Evolutionary conservation across 2,797 vertebrate species (phyloP).

Genomic region (Columba guinea): DNA sequence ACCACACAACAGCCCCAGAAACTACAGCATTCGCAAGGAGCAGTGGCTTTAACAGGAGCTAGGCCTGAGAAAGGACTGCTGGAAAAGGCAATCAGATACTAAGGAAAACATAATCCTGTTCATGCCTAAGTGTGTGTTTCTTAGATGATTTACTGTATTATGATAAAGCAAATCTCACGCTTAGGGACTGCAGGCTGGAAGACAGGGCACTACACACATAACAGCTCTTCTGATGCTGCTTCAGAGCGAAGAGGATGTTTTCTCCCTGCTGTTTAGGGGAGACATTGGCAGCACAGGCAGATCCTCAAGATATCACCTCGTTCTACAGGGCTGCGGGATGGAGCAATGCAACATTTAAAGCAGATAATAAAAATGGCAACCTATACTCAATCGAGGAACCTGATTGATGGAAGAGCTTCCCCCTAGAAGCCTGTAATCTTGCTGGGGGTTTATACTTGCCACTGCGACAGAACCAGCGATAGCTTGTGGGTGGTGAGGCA

Average conservation of each 20-base stretch:
- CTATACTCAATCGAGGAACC: background rate
- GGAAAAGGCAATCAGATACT: background rate
- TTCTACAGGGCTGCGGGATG: background rate
- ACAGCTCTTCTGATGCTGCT: slow-evolving; percentile 25
- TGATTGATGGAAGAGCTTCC: background rate
- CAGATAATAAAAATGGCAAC: background rate
- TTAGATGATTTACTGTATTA: background rate
- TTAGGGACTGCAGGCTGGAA: background rate
- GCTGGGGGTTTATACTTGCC: background rate
- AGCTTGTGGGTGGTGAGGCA: background rate
- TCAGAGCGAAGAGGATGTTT: background rate
- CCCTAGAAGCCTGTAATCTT: background rate
- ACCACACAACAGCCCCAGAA: background rate
- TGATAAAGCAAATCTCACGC: background rate
- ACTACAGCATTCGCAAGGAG: background rate
- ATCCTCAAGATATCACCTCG: background rate
- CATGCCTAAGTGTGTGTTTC: background rate
- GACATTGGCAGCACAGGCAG: background rate
- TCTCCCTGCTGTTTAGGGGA: background rate
- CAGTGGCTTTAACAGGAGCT: background rate
- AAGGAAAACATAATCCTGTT: background rate
- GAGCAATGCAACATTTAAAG: background rate
- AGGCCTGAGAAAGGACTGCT: background rate
- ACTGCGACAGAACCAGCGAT: background rate
- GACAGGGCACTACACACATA: background rate